phyloP scores from a whole-genome alignment of 30 jellyfish, hydroid and myxozoan species.

The Phacellophora camtschatica region DNA sequence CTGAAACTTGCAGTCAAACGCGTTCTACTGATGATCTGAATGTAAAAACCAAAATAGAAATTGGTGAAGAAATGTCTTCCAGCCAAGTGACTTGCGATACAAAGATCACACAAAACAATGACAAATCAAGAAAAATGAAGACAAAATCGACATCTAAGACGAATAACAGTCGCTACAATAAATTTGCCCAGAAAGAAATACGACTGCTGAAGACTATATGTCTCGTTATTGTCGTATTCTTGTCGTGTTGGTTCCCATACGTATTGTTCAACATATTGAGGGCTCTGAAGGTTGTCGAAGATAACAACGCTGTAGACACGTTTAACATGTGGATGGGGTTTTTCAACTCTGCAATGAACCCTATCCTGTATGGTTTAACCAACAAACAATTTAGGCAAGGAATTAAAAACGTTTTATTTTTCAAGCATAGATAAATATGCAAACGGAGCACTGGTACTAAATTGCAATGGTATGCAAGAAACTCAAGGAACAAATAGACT shows the following conservation, averaged over 20 bases:
- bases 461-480: too few relatives aligned
- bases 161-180: not conserved
- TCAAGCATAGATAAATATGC: too few relatives aligned
- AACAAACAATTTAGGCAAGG: slow-evolving; percentile 73
- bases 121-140: too few relatives aligned
- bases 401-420: slow-evolving; percentile 22
- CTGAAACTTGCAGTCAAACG: too few relatives aligned
- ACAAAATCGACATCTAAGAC: not conserved
- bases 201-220: slow-evolving; percentile 48
- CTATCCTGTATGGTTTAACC: slow-evolving; percentile 71
- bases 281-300: slow-evolving; percentile 4
- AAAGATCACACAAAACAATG: too few relatives aligned
- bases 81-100: too few relatives aligned
- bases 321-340: slow-evolving; percentile 93
- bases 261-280: slow-evolving; percentile 55
- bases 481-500: too few relatives aligned
- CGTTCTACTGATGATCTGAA: too few relatives aligned
- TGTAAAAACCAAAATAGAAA: too few relatives aligned
- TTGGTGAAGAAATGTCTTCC: too few relatives aligned
- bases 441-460: too few relatives aligned
- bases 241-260: slow-evolving; percentile 84
- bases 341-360: slow-evolving; percentile 77
- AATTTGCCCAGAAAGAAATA: not conserved
- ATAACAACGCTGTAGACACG: slow-evolving; percentile 54
- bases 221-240: slow-evolving; percentile 56